Conservation (phyloP, 2,113 vertebrate species). For the Ictalurus punctatus region DNA sequence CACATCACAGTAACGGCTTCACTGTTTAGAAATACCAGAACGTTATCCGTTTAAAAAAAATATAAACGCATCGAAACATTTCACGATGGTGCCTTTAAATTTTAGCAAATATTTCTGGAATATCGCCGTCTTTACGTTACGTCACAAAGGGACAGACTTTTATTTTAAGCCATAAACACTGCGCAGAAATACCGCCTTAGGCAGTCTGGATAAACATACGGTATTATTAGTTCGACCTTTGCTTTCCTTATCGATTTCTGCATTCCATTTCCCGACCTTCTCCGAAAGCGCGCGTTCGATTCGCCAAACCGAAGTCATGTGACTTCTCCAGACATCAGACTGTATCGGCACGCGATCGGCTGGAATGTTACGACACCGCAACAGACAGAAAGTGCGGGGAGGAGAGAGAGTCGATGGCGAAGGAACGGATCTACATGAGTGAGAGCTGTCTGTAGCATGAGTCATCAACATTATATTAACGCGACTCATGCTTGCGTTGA, state of each 20-base stretch:
- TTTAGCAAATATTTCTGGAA: not conserved
- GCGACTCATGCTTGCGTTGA: conserved; percentile 10
- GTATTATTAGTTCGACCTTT: not conserved
- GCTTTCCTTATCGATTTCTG: not conserved
- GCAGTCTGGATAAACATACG: not conserved
- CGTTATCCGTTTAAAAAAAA: not conserved
- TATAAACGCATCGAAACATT: not conserved
- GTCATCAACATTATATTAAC: not conserved
- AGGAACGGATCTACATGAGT: not conserved
- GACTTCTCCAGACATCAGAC: not conserved
- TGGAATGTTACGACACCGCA: not conserved
- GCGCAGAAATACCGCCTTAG: not conserved
- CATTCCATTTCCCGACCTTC: conserved; percentile 16
- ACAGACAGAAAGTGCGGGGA: not conserved
- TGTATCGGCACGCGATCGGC: not conserved
- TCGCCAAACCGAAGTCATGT: not conserved
- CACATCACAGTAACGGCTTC: not conserved
- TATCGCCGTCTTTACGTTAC: not conserved
- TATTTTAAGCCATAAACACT: not conserved
- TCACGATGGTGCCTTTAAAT: not conserved
- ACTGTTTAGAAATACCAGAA: not conserved
- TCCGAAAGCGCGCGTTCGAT: not conserved
- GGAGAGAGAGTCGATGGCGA: not conserved
- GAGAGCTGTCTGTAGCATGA: not conserved
- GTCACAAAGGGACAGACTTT: not conserved